These are phyloP conservation scores for Labeo rohita DNA, from an alignment of 2,113 vertebrate genomes.

Conservation along the genomic window DNA sequence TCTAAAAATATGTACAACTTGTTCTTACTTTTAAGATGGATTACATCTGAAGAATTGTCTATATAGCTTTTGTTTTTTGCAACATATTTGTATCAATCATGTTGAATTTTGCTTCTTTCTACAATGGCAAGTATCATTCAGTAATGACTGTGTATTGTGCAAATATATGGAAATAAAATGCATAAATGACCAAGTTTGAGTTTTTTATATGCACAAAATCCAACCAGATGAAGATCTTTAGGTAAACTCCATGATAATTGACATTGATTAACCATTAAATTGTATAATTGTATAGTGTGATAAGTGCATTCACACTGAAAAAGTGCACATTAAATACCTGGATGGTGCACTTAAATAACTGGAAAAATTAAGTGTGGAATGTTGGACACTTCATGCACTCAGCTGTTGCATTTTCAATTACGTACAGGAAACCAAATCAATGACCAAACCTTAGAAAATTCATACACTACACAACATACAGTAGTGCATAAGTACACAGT, in stretches of 20 bases:
- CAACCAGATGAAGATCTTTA: background rate
- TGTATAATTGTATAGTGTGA: background rate
- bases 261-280: background rate
- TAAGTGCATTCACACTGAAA: background rate
- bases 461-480: background rate
- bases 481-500: background rate
- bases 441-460: background rate
- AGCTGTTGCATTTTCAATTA: background rate
- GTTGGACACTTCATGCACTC: background rate
- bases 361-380: background rate
- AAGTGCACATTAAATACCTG: too few species aligned
- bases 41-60: background rate
- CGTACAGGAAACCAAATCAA: too few species aligned
- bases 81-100: background rate
- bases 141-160: background rate
- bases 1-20: background rate
- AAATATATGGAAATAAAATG: conserved; percentile 5
- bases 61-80: background rate
- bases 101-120: background rate
- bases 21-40: background rate
- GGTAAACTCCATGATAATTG: background rate
- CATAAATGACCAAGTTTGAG: background rate
- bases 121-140: background rate
- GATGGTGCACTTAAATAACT: background rate
- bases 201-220: background rate